phyloP scores from a whole-genome alignment of 2,888 invertebrate species.

The Drosophila fungiperda region DNA sequence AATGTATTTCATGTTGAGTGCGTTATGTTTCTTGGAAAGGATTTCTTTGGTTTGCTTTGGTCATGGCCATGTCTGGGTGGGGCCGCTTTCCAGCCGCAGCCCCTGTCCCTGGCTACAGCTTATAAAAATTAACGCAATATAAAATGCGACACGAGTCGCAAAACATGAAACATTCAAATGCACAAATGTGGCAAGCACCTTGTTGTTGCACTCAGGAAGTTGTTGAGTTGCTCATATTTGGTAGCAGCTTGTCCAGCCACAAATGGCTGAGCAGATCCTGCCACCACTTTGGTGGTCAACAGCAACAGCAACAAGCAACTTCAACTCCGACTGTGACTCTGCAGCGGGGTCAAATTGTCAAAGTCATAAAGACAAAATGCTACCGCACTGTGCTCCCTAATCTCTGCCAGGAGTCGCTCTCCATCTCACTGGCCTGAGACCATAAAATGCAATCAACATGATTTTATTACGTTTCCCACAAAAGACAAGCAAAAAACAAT shows the following conservation, averaged over 20 bases:
- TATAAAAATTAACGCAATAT: constrained; percentile 52
- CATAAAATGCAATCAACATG: constrained; percentile 64
- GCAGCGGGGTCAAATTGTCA: constrained; percentile 69
- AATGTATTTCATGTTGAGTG: constrained; percentile 76
- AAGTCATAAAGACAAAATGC: constrained; percentile 60
- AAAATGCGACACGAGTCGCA: constrained; percentile 63
- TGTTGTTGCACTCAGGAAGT: constrained; percentile 52
- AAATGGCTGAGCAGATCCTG: constrained; percentile 47
- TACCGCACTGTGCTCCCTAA: constrained; percentile 56
- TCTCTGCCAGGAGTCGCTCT: constrained; percentile 42
- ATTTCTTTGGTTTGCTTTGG: constrained; percentile 70
- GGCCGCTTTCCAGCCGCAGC: background rate
- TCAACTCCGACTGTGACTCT: background rate
- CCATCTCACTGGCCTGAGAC: background rate
- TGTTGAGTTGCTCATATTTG: constrained; percentile 52
- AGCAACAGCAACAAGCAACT: background rate
- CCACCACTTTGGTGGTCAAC: constrained; percentile 41
- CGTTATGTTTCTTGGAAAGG: constrained; percentile 80
- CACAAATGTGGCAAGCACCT: constrained; percentile 53
- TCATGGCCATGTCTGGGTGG: constrained; percentile 73
- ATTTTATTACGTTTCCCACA: constrained; percentile 72
- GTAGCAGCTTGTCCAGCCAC: constrained; percentile 25
- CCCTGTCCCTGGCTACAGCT: background rate
- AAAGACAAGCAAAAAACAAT: constrained; percentile 20
- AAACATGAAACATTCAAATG: constrained; percentile 75